Evolutionary conservation across 2,888 invertebrate genomes (phyloP).

Genomic region (Punctoribates punctum): DNA sequence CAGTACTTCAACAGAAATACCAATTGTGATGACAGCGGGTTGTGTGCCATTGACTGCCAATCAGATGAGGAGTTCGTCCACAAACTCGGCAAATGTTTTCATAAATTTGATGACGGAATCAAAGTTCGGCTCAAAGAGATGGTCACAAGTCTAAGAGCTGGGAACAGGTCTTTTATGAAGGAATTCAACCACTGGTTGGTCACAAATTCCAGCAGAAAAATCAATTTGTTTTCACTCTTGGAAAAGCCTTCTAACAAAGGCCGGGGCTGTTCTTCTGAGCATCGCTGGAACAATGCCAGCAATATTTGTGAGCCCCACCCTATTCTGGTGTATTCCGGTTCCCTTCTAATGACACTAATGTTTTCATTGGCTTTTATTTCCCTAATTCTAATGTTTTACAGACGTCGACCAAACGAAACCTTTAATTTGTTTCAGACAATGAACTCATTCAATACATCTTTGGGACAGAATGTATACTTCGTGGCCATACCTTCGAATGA

Average conservation of each 20-base stretch:
- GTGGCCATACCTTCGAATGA: background rate
- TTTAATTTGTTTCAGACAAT: conserved; percentile 3
- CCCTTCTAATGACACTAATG: conserved; percentile 2
- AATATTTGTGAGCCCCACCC: background rate
- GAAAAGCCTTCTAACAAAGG: background rate
- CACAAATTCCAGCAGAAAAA: background rate
- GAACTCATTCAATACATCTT: background rate
- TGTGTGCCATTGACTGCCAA: background rate
- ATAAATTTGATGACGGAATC: background rate
- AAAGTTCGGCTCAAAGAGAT: background rate
- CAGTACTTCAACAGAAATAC: conserved; percentile 4
- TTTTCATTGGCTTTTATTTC: conserved; percentile 10
- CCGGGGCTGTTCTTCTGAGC: background rate
- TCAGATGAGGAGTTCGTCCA: background rate
- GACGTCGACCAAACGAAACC: background rate
- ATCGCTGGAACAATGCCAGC: background rate
- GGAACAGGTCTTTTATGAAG: background rate
- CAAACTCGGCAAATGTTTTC: background rate
- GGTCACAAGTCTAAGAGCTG: background rate
- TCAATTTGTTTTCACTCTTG: conserved; percentile 14
- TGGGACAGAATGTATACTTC: conserved; percentile 5
- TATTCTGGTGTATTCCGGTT: background rate
- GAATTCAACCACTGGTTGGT: background rate
- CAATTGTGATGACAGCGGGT: background rate
- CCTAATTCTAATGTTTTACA: conserved; percentile 1